These are phyloP conservation scores for Plebejus argus DNA, from an alignment of 2,888 invertebrate species.

Conservation along the genomic window DNA sequence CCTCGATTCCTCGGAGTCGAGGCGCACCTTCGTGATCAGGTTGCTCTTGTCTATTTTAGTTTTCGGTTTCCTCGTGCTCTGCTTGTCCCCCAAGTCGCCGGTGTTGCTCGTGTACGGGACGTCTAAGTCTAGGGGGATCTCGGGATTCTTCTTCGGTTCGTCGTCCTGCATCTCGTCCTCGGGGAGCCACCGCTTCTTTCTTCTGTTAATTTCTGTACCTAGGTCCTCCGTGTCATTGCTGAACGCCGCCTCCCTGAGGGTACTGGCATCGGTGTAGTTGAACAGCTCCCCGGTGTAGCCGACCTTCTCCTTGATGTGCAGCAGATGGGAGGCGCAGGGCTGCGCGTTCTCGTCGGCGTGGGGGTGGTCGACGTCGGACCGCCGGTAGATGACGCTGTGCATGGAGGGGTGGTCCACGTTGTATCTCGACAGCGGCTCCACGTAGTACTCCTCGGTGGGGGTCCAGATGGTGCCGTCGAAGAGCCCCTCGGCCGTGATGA, in stretches of 20 bases:
- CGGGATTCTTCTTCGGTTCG: constrained; percentile 82
- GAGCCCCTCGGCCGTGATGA: constrained; percentile 92
- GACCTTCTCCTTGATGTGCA: constrained; percentile 72
- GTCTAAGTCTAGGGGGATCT: constrained; percentile 84
- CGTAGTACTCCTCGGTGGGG: constrained; percentile 88
- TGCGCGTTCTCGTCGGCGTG: constrained; percentile 59
- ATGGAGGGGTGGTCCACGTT: constrained; percentile 77
- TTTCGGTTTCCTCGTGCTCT: constrained; percentile 72
- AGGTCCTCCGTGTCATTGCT: constrained; percentile 66
- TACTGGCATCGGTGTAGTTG: constrained; percentile 62
- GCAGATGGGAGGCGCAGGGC: constrained; percentile 82
- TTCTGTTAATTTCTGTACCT: constrained; percentile 62
- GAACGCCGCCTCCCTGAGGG: constrained; percentile 53
- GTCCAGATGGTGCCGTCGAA: constrained; percentile 95
- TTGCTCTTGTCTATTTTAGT: constrained; percentile 78
- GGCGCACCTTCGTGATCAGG: constrained; percentile 76
- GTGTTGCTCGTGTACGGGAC: constrained; percentile 83
- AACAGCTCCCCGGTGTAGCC: constrained; percentile 65
- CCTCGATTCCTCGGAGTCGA: constrained; percentile 76
- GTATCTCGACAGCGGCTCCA: constrained; percentile 90
- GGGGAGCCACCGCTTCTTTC: constrained; percentile 84
- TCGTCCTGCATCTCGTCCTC: constrained; percentile 83
- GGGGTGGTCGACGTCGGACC: constrained; percentile 86
- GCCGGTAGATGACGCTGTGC: constrained; percentile 92
- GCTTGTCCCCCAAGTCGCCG: constrained; percentile 76